Conservation (phyloP, 92 coral and sea anemone species). For the Palythoa grandiflora region DNA sequence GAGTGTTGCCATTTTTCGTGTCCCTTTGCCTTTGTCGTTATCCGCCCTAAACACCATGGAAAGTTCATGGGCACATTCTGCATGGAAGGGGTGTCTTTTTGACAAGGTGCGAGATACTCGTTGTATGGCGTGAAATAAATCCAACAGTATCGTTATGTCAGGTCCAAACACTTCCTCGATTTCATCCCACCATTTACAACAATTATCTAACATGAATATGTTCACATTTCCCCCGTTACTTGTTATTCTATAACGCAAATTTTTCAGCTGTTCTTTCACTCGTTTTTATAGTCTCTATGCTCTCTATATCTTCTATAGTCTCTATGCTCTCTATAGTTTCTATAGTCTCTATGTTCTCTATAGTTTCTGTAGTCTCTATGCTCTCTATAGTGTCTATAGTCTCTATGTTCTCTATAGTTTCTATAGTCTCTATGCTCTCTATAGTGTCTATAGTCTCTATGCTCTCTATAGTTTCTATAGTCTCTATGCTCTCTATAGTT, state of each 20-base stretch:
- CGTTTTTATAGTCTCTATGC: too few relatives aligned
- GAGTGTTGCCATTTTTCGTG: conserved; percentile 43
- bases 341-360: too few relatives aligned
- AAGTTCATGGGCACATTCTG: conserved; percentile 28
- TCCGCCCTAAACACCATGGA: conserved; percentile 48
- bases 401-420: too few relatives aligned
- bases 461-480: too few relatives aligned
- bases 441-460: too few relatives aligned
- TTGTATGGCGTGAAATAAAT: conserved; percentile 65
- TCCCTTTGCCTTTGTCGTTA: conserved; percentile 55
- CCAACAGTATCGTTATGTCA: conserved; percentile 43
- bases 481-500: too few relatives aligned
- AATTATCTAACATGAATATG: conserved; percentile 50
- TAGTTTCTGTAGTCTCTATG: too few relatives aligned
- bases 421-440: too few relatives aligned
- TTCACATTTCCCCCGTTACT: conserved; percentile 27
- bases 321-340: too few relatives aligned
- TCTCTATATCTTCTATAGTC: too few relatives aligned
- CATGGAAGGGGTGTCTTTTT: conserved; percentile 52
- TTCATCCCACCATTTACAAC: conserved; percentile 62
- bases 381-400: too few relatives aligned
- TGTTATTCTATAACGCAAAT: conserved; percentile 34
- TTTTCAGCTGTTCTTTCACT: conserved; percentile 41
- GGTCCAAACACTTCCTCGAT: conserved; percentile 54
- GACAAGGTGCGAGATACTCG: conserved; percentile 49